Conservation (phyloP, 2,888 invertebrate species). For the Gryllus longicercus region DNA sequence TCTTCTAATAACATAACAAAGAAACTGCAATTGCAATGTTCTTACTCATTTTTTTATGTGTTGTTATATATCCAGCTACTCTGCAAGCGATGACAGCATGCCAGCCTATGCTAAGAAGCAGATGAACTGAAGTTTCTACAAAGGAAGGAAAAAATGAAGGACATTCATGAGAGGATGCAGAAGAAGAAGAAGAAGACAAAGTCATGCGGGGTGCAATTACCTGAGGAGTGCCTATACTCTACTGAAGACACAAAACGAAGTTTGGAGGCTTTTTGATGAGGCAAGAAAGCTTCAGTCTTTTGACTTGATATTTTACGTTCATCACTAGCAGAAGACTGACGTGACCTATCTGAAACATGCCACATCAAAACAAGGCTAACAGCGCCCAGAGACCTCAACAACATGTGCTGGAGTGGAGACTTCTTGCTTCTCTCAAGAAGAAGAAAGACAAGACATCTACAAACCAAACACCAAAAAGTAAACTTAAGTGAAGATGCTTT, state of each 20-base stretch:
- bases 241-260: conserved; percentile 78
- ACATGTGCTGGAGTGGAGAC: neutral
- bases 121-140: neutral
- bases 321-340: conserved; percentile 56
- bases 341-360: conserved; percentile 60
- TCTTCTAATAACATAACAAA: too few relatives aligned
- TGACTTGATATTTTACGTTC: conserved; percentile 48
- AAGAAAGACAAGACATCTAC: neutral
- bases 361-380: conserved; percentile 42
- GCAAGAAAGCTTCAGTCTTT: conserved; percentile 48
- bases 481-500: neutral
- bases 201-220: conserved; percentile 46
- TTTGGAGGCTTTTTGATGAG: conserved; percentile 62
- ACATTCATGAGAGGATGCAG: neutral
- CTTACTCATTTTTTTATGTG: too few relatives aligned
- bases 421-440: neutral
- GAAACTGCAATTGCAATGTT: too few relatives aligned
- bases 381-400: neutral
- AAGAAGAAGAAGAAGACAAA: neutral
- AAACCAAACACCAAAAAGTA: neutral
- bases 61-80: too few relatives aligned
- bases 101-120: conserved; percentile 3
- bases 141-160: neutral
- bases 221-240: conserved; percentile 74
- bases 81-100: neutral